Base-by-base conservation (phyloP, 2,113 vertebrate species). In the Perca fluviatilis region DNA sequence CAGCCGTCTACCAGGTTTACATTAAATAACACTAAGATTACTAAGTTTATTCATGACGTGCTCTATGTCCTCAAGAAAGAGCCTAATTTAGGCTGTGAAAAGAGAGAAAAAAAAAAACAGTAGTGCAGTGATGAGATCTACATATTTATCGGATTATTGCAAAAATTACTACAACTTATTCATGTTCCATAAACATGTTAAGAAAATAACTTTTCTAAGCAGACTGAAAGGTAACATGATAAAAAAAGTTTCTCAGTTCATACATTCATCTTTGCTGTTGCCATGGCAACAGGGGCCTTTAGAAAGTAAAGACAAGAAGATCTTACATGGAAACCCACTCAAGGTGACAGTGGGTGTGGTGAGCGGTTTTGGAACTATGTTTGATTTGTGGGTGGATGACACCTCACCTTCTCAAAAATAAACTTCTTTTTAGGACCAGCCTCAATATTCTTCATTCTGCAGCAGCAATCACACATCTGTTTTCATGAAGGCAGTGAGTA, bases 241-340 rank as follows among this genome's bases (percentile, higher is more conserved):
- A 71, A 68, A 76, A 30, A 30, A 78, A 62, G 3, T 25, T 40
- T 66, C 11, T 65, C 25, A 46, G 50, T 53, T 76, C n/a, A 18
- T 51, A 72, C 30, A 80, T 84, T 76, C 30, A 66, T 51, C 79
- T 58, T 57, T 21, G 47, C 79, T 27, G 92, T 94, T 89, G 92
- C 91, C 93, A 93, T 93, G 93, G 89, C 90, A 93, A 72, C 90
- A 58, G 67, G 56, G 50, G 64, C 51, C 43, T 72, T 68, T 33
- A 51, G 60, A 61, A 66, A 67, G 73, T 40, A 33, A 11, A 13
- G 63, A 63, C 5, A 30, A 65, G 78, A 79, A 74, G 18, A 89
- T 83, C 36, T 69, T 72, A 75, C 30, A 47, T 33, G 60, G 70
- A 73, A 80, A 63, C 64, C 27, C 64, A 65, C 86, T 82, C 77